phyloP scores from a whole-genome alignment of 2,888 invertebrate genomes.

The Metallyticus violacea region DNA sequence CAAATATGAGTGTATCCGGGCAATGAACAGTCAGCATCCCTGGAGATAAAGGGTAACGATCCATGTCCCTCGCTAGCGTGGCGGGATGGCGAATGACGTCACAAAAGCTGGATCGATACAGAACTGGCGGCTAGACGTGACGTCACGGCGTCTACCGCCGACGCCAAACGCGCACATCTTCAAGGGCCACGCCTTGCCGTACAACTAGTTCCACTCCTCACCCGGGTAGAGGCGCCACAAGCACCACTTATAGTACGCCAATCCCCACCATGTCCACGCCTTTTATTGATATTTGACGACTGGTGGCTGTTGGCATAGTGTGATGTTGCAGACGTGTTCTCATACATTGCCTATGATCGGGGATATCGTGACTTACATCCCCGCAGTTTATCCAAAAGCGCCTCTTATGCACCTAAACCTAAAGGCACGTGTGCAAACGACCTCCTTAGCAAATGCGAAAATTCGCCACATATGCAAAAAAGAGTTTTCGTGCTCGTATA shows the following conservation, averaged over 20 bases:
- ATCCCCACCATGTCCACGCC: background rate
- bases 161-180: background rate
- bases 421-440: too few relatives aligned
- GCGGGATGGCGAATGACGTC: conserved; percentile 8
- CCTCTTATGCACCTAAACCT: too few relatives aligned
- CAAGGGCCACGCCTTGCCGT: conserved; percentile 7
- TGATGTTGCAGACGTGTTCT: too few relatives aligned
- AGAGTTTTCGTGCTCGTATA: too few relatives aligned
- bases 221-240: background rate
- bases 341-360: too few relatives aligned
- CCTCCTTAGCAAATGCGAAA: too few relatives aligned
- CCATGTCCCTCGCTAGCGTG: background rate
- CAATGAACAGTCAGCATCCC: background rate
- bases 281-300: background rate
- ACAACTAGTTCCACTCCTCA: conserved; percentile 7
- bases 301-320: too few relatives aligned
- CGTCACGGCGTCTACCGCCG: conserved; percentile 1
- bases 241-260: background rate
- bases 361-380: too few relatives aligned
- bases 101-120: background rate
- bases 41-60: conserved; percentile 13
- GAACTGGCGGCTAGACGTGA: conserved; percentile 4
- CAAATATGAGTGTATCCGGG: too few relatives aligned
- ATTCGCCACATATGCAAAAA: too few relatives aligned
- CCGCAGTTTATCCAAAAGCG: too few relatives aligned